A percentile compares a stretch with the other conserved stretches of the same genome.
Conservation (phyloP, 2,797 vertebrate species). For the Poeciliopsis presidionis region DNA sequence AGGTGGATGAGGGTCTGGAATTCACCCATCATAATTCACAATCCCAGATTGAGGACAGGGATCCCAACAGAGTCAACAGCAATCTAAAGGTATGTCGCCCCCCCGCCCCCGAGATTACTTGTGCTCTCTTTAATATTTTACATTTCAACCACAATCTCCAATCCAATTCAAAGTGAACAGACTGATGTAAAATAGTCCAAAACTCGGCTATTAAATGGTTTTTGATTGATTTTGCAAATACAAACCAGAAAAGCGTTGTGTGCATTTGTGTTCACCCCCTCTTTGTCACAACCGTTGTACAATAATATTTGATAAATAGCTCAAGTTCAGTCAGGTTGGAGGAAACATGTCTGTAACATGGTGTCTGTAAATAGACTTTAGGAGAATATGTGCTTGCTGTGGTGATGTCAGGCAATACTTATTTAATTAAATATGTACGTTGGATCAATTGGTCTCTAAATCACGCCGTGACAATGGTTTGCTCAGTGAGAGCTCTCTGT, state of each 20-base stretch:
- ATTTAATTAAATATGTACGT: background rate
- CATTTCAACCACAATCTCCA: background rate
- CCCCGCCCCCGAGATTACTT: background rate
- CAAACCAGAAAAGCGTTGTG: background rate
- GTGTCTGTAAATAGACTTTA: background rate
- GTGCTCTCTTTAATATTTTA: background rate
- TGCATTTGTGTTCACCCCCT: background rate
- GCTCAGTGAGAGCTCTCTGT: background rate
- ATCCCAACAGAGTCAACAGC: slow-evolving; percentile 61
- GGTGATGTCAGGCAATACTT: background rate
- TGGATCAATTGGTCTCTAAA: background rate
- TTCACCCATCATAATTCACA: slow-evolving; percentile 16
- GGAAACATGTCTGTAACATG: background rate
- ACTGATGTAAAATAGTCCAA: background rate
- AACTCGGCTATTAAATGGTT: background rate
- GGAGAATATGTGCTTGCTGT: background rate
- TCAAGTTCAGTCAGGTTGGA: background rate
- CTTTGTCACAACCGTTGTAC: background rate
- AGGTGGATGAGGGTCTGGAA: slow-evolving; percentile 36
- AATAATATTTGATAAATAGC: background rate
- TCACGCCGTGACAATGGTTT: background rate
- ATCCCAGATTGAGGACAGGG: slow-evolving; percentile 52
- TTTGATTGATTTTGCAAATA: background rate
- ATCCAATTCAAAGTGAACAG: background rate
- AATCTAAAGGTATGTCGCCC: slow-evolving; percentile 65